Conservation (phyloP, 1,140 invertebrate genomes). For the Lepidostoma basale region DNA sequence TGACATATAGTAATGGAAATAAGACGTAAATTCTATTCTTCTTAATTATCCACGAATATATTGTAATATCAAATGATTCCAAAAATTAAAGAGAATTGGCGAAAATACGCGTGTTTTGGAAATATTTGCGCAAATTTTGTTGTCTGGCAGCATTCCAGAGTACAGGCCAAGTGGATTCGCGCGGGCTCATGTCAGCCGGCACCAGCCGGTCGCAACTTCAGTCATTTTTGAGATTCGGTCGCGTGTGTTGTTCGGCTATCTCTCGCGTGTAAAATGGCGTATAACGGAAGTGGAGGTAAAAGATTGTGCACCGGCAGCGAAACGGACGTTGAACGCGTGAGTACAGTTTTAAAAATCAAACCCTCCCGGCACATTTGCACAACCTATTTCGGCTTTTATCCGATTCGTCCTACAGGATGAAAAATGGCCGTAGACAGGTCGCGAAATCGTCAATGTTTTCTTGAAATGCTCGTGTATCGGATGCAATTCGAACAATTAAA, state of each 20-base stretch:
- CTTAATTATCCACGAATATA: no score
- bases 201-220: slow-evolving; percentile 48
- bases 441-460: slow-evolving; percentile 17
- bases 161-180: slow-evolving; percentile 34
- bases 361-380: not conserved
- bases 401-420: not conserved
- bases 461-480: not conserved
- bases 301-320: slow-evolving; percentile 59
- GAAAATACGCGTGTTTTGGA: no score
- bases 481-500: no score
- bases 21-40: no score
- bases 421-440: slow-evolving; percentile 29
- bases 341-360: slow-evolving; percentile 32
- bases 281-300: slow-evolving; percentile 61
- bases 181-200: slow-evolving; percentile 50
- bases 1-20: no score
- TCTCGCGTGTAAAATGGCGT: slow-evolving; percentile 61
- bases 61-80: no score
- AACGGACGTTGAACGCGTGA: slow-evolving; percentile 59
- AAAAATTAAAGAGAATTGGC: no score
- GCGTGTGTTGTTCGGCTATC: slow-evolving; percentile 60
- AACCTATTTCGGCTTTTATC: not conserved
- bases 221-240: slow-evolving; percentile 52
- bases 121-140: not conserved
- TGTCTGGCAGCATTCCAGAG: slow-evolving; percentile 5